phyloP scores from a whole-genome alignment of 2,797 vertebrate genomes.

The Chromobotia macracanthus region DNA sequence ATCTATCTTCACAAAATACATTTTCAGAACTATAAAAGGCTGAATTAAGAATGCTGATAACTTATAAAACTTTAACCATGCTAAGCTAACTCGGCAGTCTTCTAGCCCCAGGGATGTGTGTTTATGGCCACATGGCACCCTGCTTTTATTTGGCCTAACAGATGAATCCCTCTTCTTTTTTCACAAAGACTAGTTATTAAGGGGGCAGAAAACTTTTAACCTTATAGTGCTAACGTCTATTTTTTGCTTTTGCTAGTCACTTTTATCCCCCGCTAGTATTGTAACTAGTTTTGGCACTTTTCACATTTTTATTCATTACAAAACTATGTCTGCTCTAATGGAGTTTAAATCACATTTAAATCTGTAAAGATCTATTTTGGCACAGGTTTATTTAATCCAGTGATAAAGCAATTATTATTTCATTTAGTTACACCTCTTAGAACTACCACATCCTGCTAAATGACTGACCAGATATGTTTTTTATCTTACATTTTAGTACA shows the following conservation, averaged over 20 bases:
- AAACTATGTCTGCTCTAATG: conserved; percentile 79
- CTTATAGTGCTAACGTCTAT: conserved; percentile 66
- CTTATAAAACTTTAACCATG: conserved; percentile 77
- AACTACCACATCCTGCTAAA: conserved; percentile 76
- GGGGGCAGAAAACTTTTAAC: conserved; percentile 69
- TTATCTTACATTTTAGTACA: conserved; percentile 75
- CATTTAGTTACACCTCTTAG: conserved; percentile 72
- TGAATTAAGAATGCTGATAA: conserved; percentile 83
- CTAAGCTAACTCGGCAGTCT: conserved; percentile 74
- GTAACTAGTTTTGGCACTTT: conserved; percentile 84
- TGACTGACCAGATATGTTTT: conserved; percentile 79
- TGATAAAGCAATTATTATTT: conserved; percentile 70
- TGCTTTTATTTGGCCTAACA: conserved; percentile 70
- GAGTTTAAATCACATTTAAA: conserved; percentile 74
- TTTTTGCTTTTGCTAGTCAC: conserved; percentile 59
- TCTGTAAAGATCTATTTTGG: conserved; percentile 80
- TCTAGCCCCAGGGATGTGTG: conserved; percentile 76
- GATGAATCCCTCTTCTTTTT: conserved; percentile 62
- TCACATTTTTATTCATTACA: conserved; percentile 80
- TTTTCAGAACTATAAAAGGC: conserved; percentile 85
- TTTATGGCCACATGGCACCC: conserved; percentile 69
- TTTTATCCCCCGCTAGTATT: conserved; percentile 66
- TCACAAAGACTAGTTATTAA: conserved; percentile 66
- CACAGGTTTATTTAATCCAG: conserved; percentile 78
- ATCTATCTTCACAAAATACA: conserved; percentile 87